Percentiles rank a stretch among this genome's conserved stretches.
Conservation (phyloP, 2,113 vertebrate species). For the Hypanus sabinus region DNA sequence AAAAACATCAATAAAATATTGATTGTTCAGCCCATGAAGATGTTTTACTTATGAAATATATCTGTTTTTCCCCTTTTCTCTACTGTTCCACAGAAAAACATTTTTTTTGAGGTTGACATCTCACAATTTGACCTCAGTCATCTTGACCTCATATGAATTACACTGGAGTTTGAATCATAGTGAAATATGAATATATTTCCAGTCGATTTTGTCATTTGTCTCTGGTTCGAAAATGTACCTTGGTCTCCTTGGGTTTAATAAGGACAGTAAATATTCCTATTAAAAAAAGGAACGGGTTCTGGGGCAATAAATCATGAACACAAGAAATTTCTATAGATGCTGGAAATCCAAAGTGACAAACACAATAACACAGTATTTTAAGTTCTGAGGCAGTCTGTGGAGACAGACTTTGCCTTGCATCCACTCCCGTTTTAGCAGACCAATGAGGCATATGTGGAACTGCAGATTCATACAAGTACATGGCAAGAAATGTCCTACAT, state of each 20-base stretch:
- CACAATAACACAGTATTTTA: too few relatives aligned
- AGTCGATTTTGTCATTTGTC: background rate
- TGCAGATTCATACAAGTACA: too few relatives aligned
- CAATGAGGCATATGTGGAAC: too few relatives aligned
- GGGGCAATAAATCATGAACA: too few relatives aligned
- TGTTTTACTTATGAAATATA: background rate
- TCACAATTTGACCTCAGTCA: background rate
- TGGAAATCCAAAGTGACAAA: too few relatives aligned
- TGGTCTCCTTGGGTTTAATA: background rate
- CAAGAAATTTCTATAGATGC: too few relatives aligned
- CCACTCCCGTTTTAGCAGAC: too few relatives aligned
- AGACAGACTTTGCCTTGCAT: too few relatives aligned
- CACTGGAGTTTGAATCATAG: background rate
- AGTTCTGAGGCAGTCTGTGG: too few relatives aligned
- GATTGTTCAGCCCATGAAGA: background rate
- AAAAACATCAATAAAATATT: background rate
- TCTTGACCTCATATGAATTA: background rate
- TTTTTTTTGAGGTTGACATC: background rate
- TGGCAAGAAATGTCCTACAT: too few relatives aligned
- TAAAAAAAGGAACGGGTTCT: background rate
- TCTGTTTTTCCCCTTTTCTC: background rate
- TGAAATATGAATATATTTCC: conserved; percentile 15
- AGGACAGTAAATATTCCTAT: background rate
- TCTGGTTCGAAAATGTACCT: too few relatives aligned
- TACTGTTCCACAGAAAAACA: background rate